A percentile compares a stretch with the other conserved stretches of the same genome.
Evolutionary conservation across 1,140 invertebrate species (phyloP).

Genomic region (Drosophila pachea): DNA sequence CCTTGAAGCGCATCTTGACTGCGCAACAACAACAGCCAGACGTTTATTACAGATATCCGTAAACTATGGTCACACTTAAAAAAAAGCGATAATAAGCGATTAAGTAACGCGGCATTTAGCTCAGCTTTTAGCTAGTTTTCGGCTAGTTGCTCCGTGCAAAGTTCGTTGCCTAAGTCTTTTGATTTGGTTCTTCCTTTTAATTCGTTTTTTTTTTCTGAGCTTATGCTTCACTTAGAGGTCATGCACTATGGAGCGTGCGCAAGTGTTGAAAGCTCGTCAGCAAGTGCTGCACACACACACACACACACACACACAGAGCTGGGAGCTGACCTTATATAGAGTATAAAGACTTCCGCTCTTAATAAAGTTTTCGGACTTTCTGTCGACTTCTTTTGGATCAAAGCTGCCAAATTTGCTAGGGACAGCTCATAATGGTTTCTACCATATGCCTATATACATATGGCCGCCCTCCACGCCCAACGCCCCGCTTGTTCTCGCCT

Average conservation of each 20-base stretch:
- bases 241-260: neutral
- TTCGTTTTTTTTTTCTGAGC: no score
- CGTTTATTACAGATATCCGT: no score
- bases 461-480: no score
- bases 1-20: constrained; percentile 72
- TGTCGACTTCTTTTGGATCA: neutral
- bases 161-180: constrained; percentile 68
- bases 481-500: no score
- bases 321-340: constrained; percentile 6
- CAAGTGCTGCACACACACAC: neutral
- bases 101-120: constrained; percentile 43
- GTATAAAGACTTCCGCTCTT: constrained; percentile 16
- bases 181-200: constrained; percentile 5
- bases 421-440: no score
- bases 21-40: constrained; percentile 8
- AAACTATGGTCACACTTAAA: neutral
- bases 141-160: constrained; percentile 10
- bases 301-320: neutral
- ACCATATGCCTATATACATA: no score
- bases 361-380: neutral
- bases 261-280: constrained; percentile 7
- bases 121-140: neutral
- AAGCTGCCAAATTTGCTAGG: neutral
- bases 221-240: neutral
- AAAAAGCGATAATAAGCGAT: constrained; percentile 21